Base-by-base conservation (phyloP, 2,113 vertebrate genomes). In the Crotalus viridis region DNA sequence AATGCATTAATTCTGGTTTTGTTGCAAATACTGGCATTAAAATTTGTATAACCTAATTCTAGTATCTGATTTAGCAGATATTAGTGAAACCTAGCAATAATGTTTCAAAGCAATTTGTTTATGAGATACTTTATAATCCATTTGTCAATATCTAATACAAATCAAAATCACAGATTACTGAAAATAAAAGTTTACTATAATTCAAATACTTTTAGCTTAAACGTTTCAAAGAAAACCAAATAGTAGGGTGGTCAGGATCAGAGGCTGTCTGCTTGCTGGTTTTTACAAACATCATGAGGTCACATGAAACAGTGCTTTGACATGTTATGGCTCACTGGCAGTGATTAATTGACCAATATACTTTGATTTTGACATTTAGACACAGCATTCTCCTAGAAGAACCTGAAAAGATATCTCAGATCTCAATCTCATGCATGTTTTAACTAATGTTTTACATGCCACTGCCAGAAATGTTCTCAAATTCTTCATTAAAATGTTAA, bases 331-430 rank as follows among this genome's bases (percentile, higher is more conserved):
- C 96, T 98, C 98, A 98, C 97, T 98, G 98, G 97, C 94, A 96
- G 97, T 98, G 97, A 98, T 98, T 98, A 98, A 98, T 97, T 96
- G 97, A 93, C 97, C n/a, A 96, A 96, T 95, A 96, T 97, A 97
- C 95, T 98, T 98, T 97, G 97, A 96, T 98, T 97, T 95, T 96
- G 97, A 98, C 97, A 97, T 96, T 91, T 95, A 97, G 97, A 97
- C 95, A 96, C 94, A 97, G 97, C 95, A 96, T 95, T 98, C 97
- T 97, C 97, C 97, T 97, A 97, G 96, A 96, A 98, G 97, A 97
- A 96, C 57, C 0, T 95, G 95, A 95, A 95, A 93, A 94, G 94
- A 69, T 95, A 92, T 85, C 88, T 59, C 0, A 57, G 96, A 93
- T 64, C 91, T 26, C 94, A 92, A 95, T 95, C 93, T 90, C 96